Base-by-base conservation (phyloP, 2,888 invertebrate species). In the Rotaria magnacalcarata region DNA sequence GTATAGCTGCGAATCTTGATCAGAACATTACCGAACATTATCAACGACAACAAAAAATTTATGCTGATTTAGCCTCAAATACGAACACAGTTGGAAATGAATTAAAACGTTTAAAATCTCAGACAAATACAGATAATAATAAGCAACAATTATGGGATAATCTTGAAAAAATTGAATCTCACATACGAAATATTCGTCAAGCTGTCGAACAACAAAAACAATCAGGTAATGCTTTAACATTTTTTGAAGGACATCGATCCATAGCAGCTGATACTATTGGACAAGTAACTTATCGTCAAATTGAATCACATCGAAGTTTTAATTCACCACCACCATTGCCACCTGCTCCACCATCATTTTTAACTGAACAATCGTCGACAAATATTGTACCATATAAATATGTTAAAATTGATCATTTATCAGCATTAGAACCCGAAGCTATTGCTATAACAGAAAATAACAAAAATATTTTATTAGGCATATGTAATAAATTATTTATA, bases 391-490 rank as follows among this genome's bases (percentile, higher is more conserved):
- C 80, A 80, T 80, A 47, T 47, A 80, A 80, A 80, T 80, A 80
- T 47, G 24, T 80, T n/a, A 80, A 80, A 47, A 80, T 80, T 14
- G 80, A 80, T 80, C 80, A 80, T 80, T 47, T 80, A 47, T 47
- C 47, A 47, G 11, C 47, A 47, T 80, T 80, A n/a, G 80, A 80
- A 80, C 80, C 80, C 3, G 80, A 80, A 80, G 80, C 80, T 47
- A 47, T 80, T 47, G 47, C 80, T 21, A 80, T 80, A 24, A 47
- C 80, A 47, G 80, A 80, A 43, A 43, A 80, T n/a, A 80, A 47
- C n/a, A 80, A 80, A 14, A 80, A 80, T n/a, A 80, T 80, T n/a
- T 47, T 80, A 80, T 80, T 80, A 80, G 80, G 80, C n/a, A 80
- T 80, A 47, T 80, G 80, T 47, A 80, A 80, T 47, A 80, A 80